Base-by-base conservation (phyloP, 2,113 vertebrate species). In the Malurus cyaneus region DNA sequence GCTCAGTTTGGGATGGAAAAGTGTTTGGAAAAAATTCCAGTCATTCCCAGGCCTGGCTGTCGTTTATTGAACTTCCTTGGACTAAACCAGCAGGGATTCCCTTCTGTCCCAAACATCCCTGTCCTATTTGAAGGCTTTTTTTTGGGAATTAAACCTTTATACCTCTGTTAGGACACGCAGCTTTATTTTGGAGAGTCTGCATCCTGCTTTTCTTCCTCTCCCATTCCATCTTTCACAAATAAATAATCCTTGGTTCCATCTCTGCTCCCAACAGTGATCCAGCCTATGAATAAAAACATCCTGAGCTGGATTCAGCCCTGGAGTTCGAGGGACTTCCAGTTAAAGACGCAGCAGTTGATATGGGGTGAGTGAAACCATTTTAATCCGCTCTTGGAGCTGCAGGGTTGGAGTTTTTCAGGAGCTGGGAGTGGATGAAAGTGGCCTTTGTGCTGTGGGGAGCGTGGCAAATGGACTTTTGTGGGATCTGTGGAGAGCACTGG, bases 271-370 rank as follows among this genome's bases (percentile, higher is more conserved):
- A 49, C 93, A 89, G n/a, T 14, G 69, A 96, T 85, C 89, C 93
- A 92, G 93, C 91, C 64, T 97, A 93, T 90, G 96, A 96, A 77
- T 92, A 71, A 50, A 73, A 94, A 81, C 91, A 92, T 95, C 96
- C 94, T 60, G 78, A 96, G 95, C 96, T 86, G 95, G 87, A 60
- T 57, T 72, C 91, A 86, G 87, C 83, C 23, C 5, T 60, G 92
- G 93, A 71, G 49, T 73, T 57, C 70, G 96, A 95, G 96, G 97
- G 96, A 96, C 96, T 94, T 47, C 11, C 86, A 41, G 80, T 95
- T 97, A 80, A 93, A 95, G 96, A 77, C 71, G 54, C 91, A 95
- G 95, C 74, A 28, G 32, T 52, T 72, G 85, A 81, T 82, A 91
- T 84, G 70, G 85, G 93, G 76, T 91, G 96, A 57, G 94, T 17